These are phyloP conservation scores for Carpatolechia fugitivella DNA, from an alignment of 2,888 invertebrate genomes.

Conservation along the genomic window DNA sequence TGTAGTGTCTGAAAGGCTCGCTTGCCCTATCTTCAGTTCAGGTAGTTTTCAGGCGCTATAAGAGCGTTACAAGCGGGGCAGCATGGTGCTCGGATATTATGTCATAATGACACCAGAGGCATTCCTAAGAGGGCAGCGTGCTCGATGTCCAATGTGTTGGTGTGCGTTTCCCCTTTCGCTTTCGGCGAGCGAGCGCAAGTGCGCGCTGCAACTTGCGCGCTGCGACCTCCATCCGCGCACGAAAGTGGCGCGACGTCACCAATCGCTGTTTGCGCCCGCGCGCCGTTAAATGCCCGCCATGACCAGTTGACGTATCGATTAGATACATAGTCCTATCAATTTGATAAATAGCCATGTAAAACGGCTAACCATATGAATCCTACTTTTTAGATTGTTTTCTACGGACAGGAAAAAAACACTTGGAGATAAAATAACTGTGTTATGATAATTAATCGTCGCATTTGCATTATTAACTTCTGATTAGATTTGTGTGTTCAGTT, in stretches of 20 bases:
- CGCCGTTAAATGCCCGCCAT: neutral
- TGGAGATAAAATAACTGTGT: too few species aligned
- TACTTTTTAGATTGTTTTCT: neutral
- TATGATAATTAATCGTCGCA: too few species aligned
- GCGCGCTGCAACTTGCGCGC: constrained; percentile 12
- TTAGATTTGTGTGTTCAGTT: too few species aligned
- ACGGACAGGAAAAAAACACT: too few species aligned
- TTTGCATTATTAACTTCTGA: too few species aligned
- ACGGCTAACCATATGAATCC: too few species aligned
- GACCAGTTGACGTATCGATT: neutral
- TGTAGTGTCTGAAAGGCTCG: too few species aligned
- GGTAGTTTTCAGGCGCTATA: too few species aligned
- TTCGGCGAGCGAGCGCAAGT: constrained; percentile 10
- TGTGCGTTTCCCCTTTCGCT: constrained; percentile 23
- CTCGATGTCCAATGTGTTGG: constrained; percentile 12
- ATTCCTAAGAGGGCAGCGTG: constrained; percentile 16
- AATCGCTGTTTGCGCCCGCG: neutral
- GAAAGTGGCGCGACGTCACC: constrained; percentile 23
- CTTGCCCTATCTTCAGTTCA: too few species aligned
- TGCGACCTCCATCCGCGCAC: constrained; percentile 21
- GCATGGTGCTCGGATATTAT: constrained; percentile 9
- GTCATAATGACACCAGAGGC: constrained; percentile 11
- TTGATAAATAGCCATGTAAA: neutral
- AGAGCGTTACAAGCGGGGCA: neutral
- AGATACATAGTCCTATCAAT: constrained; percentile 2